These are phyloP conservation scores for Synergus gifuensis DNA, from an alignment of 2,888 invertebrate species.

Conservation along the genomic window DNA sequence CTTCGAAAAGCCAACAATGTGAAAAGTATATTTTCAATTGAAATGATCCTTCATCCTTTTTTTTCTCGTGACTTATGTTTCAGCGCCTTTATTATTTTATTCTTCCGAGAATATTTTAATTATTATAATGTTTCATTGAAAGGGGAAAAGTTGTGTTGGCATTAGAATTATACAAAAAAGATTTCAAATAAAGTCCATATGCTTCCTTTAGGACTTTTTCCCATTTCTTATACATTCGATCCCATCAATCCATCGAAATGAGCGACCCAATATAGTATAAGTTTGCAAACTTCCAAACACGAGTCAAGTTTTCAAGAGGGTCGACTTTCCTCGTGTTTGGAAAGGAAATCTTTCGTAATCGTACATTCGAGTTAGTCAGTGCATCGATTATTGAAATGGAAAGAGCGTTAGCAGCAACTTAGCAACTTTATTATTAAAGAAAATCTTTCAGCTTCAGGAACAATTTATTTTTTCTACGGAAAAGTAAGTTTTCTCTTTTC, in stretches of 20 bases:
- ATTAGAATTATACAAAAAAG: no score
- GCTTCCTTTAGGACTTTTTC: no score
- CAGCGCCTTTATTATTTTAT: not conserved
- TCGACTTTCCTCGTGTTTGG: not conserved
- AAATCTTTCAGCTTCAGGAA: not conserved
- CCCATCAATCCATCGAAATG: not conserved
- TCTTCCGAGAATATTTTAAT: not conserved
- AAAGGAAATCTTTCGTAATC: not conserved
- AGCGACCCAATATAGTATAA: not conserved
- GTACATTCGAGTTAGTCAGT: not conserved
- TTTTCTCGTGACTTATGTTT: not conserved
- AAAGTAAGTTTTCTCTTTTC: not conserved
- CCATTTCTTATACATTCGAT: not conserved
- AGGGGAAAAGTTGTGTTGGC: no score
- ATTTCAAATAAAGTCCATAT: no score
- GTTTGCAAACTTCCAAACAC: not conserved
- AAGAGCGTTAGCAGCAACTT: not conserved
- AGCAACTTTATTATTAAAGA: not conserved
- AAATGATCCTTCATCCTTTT: not conserved
- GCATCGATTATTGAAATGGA: slow-evolving; percentile 12
- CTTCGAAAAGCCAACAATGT: not conserved
- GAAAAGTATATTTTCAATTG: not conserved
- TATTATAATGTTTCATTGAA: no score
- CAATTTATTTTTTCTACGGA: not conserved
- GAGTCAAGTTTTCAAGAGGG: slow-evolving; percentile 14